Evolutionary conservation across 2,797 vertebrate genomes (phyloP).

Genomic region (Pelodytes ibericus): DNA sequence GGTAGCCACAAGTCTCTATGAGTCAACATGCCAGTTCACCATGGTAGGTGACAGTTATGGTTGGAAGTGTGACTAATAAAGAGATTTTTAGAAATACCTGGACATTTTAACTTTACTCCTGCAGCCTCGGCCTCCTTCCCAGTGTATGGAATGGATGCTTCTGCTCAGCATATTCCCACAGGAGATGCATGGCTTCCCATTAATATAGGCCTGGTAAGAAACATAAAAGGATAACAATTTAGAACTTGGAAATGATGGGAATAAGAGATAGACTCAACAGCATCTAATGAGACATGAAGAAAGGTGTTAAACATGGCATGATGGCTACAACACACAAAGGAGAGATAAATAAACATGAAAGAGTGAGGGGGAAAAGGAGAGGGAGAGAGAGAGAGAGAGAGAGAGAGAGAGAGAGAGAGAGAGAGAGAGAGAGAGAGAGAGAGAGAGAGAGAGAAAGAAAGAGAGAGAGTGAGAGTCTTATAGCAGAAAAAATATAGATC

Average conservation of each 20-base stretch:
- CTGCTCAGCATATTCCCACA: constrained; percentile 80
- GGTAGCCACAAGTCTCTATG: too few relatives aligned
- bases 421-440: too few relatives aligned
- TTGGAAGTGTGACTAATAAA: neutral
- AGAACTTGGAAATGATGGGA: neutral
- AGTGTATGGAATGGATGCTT: constrained; percentile 70
- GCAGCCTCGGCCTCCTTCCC: constrained; percentile 83
- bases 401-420: too few relatives aligned
- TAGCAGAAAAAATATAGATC: too few relatives aligned
- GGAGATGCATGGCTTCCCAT: constrained; percentile 73
- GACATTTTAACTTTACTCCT: constrained; percentile 78
- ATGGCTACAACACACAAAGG: neutral
- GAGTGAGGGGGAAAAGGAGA: neutral
- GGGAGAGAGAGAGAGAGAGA: neutral
- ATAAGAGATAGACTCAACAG: neutral
- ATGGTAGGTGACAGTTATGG: neutral
- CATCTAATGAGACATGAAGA: too few relatives aligned
- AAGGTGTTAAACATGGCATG: neutral
- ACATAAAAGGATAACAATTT: neutral
- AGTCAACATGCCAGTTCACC: neutral
- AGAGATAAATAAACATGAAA: too few relatives aligned
- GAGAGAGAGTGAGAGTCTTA: too few relatives aligned
- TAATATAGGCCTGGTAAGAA: constrained; percentile 69
- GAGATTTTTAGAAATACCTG: constrained; percentile 65
- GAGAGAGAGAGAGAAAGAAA: too few relatives aligned